These are phyloP conservation scores for Phyllostomus hastatus DNA, from an alignment of 2,113 vertebrate genomes.

Conservation along the genomic window DNA sequence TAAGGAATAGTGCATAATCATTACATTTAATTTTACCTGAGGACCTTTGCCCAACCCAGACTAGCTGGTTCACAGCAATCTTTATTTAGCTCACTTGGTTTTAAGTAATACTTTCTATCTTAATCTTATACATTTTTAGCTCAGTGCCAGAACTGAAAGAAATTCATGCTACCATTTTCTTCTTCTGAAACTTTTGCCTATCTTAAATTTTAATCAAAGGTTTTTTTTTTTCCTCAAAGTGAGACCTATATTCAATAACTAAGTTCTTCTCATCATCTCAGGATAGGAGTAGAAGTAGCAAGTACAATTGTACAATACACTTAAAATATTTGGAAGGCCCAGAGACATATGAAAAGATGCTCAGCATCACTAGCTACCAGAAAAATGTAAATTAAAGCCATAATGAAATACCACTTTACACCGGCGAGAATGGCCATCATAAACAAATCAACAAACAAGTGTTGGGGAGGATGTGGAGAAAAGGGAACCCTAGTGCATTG, in stretches of 20 bases:
- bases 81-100: not conserved
- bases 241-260: not conserved
- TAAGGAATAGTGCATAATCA: not conserved
- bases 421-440: no score
- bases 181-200: not conserved
- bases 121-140: not conserved
- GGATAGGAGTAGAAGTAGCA: not conserved
- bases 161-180: not conserved
- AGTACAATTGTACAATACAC: not conserved
- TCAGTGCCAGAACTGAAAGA: not conserved
- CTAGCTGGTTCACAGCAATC: not conserved
- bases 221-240: not conserved
- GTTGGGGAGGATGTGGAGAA: no score
- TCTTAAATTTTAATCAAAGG: not conserved
- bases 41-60: not conserved
- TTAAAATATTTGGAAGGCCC: not conserved
- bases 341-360: no score
- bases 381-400: no score
- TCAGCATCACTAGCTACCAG: no score
- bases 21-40: not conserved
- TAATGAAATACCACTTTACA: no score
- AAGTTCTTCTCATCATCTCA: not conserved
- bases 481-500: no score
- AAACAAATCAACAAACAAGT: no score
- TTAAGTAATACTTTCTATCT: not conserved